These are phyloP conservation scores for Synanthedon tipuliformis DNA, from an alignment of 2,888 invertebrate genomes.

Conservation along the genomic window DNA sequence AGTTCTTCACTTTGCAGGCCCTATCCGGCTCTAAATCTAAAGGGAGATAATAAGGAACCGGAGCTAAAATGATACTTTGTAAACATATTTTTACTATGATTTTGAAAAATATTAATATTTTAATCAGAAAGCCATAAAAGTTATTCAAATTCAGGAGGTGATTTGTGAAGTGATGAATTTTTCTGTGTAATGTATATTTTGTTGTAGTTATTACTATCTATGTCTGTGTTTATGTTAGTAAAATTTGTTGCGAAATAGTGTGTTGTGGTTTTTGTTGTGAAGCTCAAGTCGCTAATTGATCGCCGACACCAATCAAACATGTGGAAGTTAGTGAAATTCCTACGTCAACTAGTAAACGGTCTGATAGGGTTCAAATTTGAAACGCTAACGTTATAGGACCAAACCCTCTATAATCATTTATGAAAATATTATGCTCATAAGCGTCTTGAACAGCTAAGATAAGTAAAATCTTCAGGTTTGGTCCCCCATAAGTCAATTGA, in stretches of 20 bases:
- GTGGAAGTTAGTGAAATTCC: too few species aligned
- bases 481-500: too few species aligned
- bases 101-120: background rate
- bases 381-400: too few species aligned
- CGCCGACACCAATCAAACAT: too few species aligned
- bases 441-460: too few species aligned
- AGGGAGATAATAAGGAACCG: slow-evolving; percentile 37
- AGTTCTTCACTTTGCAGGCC: slow-evolving; percentile 65
- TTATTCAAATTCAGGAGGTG: background rate
- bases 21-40: slow-evolving; percentile 59
- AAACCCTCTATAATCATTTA: too few species aligned
- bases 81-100: background rate
- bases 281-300: background rate
- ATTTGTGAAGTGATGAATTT: slow-evolving; percentile 13
- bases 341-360: too few species aligned
- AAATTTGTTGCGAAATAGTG: slow-evolving; percentile 36
- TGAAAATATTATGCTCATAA: too few species aligned
- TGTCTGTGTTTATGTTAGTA: slow-evolving; percentile 59
- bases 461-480: too few species aligned
- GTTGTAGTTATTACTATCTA: slow-evolving; percentile 48
- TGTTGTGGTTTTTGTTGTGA: background rate
- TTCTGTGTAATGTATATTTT: slow-evolving; percentile 40
- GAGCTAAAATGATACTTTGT: background rate
- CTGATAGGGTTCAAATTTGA: too few species aligned
- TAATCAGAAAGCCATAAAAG: background rate